Evolutionary conservation across 2,113 vertebrate genomes (phyloP), one percentile per base, ranked within the genome.

Genomic region (Silurus meridionalis): DNA sequence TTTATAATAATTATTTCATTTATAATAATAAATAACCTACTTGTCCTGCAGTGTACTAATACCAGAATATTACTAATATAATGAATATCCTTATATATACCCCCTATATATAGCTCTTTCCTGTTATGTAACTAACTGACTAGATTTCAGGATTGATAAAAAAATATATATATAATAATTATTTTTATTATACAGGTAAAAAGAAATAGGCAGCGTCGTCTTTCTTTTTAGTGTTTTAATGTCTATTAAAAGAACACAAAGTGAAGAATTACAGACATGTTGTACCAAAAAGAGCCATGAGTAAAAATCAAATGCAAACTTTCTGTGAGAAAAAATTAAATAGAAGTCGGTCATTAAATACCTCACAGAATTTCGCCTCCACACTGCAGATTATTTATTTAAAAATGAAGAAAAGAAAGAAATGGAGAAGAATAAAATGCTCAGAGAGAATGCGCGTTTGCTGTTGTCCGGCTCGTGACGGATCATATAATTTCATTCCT

Each of bases 261-360:
- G 84, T 91, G 90, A 91, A 46, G 92, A 94, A 92, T 93, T 93
- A 93, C 90, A 93, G 90, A 91, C 87, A 83, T 10, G 17, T 80
- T 60, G 55, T 79, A 58, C n/a, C 83, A 80, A 79, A 66, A 66
- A 21, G 28, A 75, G 28, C n/a, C 58, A 79, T 71, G 58, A 84
- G 50, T 88, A 85, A 90, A 86, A 83, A 86, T 79, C 37, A 57
- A 63, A 79, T 15, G 21, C 67, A 48, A 79, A 57, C 55, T 15
- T 55, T 28, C 53, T n/a, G 57, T 57, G 53, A 53, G 4, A 55
- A 58, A 37, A 60, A 80, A 79, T 58, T 19, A 37, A 58, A 60
- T 46, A 60, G 78, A 85, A 83, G 48, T 23, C 84, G 72, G 81
- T 84, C 28, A 61, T 80, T 83, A 86, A 83, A 86, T 77, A 80